Percentiles rank a stretch among this genome's conserved stretches.
Evolutionary conservation across 2,888 invertebrate species (phyloP).

Genomic region (Torymus auratus): DNA sequence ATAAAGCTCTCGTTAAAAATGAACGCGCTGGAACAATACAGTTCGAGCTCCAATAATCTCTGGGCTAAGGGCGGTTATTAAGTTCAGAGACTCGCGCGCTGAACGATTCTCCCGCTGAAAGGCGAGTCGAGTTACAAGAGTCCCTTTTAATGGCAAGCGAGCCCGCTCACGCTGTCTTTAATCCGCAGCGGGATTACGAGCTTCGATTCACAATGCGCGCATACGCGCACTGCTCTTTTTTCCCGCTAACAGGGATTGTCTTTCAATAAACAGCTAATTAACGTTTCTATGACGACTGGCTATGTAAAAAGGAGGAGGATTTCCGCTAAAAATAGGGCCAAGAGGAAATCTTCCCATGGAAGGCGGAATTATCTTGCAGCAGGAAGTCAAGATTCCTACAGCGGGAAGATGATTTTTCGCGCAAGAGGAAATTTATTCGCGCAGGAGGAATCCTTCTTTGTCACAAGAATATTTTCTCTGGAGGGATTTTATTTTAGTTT

Average conservation of each 20-base stretch:
- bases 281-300: constrained; percentile 28
- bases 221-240: not conserved
- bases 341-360: too few relatives aligned
- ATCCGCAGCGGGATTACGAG: constrained; percentile 48
- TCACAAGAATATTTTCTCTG: too few relatives aligned
- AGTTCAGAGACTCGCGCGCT: not conserved
- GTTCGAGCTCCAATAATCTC: constrained; percentile 50
- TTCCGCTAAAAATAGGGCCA: too few relatives aligned
- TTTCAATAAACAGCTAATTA: constrained; percentile 45
- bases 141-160: constrained; percentile 45
- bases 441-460: too few relatives aligned
- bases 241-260: constrained; percentile 23
- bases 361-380: too few relatives aligned
- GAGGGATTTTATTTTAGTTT: too few relatives aligned
- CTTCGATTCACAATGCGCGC: constrained; percentile 43
- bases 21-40: constrained; percentile 24
- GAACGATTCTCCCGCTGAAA: constrained; percentile 40
- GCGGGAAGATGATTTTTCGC: too few relatives aligned
- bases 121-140: constrained; percentile 49
- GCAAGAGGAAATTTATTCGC: too few relatives aligned
- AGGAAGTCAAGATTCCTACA: too few relatives aligned
- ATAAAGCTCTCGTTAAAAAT: constrained; percentile 39
- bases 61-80: constrained; percentile 42
- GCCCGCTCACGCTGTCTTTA: constrained; percentile 36
- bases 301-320: too few relatives aligned